Evolutionary conservation across 2,113 vertebrate species (phyloP).

Genomic region (Notiomystis cincta): DNA sequence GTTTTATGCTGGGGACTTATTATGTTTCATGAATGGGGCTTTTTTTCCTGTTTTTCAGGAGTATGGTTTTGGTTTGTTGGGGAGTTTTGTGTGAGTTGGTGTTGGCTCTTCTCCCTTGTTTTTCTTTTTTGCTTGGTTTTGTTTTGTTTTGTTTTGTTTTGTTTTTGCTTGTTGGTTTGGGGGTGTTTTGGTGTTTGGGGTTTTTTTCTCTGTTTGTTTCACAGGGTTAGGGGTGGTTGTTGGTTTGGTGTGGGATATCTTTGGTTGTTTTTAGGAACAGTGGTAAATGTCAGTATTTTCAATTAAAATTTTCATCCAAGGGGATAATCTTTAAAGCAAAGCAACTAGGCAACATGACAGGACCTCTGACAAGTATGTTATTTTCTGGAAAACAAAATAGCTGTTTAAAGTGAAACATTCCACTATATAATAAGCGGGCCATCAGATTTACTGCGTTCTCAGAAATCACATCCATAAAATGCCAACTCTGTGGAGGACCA

Average conservation of each 20-base stretch:
- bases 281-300: background rate
- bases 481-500: background rate
- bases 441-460: background rate
- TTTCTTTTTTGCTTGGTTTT: background rate
- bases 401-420: background rate
- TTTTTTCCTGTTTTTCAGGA: background rate
- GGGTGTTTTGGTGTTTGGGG: accelerated
- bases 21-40: background rate
- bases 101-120: accelerated
- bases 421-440: background rate
- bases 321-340: background rate
- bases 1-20: background rate
- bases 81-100: accelerated
- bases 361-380: background rate
- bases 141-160: background rate
- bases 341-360: background rate
- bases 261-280: background rate
- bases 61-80: background rate
- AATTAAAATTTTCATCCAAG: background rate
- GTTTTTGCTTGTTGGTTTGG: background rate
- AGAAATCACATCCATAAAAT: background rate
- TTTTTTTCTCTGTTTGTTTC: background rate
- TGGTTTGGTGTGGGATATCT: background rate
- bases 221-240: background rate
- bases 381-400: background rate